phyloP scores from a whole-genome alignment of 2,888 invertebrate species.

The Drosophila ochracea region DNA sequence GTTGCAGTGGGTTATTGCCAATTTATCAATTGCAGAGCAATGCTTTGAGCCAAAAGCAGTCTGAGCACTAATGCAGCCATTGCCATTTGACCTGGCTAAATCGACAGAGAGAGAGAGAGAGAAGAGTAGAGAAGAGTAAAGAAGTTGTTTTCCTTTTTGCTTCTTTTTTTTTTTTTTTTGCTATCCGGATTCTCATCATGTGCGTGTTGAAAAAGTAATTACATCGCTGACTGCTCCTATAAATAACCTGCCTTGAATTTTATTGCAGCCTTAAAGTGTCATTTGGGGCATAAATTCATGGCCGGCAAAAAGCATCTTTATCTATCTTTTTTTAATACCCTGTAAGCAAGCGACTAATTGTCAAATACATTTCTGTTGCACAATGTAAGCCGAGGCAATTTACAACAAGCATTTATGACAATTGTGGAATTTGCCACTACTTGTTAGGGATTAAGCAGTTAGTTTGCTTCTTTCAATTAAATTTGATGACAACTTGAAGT shows the following conservation, averaged over 20 bases:
- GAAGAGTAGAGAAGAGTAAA: no score
- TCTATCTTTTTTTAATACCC: conserved; percentile 22
- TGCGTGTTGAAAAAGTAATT: conserved; percentile 79
- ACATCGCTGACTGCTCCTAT: conserved; percentile 74
- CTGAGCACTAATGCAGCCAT: conserved; percentile 68
- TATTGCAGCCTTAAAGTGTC: conserved; percentile 81
- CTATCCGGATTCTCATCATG: conserved; percentile 41
- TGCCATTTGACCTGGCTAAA: conserved; percentile 61
- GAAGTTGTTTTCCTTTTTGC: background rate
- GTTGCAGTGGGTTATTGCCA: conserved; percentile 51
- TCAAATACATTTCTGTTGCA: background rate
- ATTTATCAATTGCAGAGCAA: conserved; percentile 75
- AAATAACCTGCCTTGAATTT: conserved; percentile 73
- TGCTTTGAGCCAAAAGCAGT: conserved; percentile 54
- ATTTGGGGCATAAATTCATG: conserved; percentile 70
- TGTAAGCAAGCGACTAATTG: conserved; percentile 7
- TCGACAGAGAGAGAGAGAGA: background rate
- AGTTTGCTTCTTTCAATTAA: background rate
- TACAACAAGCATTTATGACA: background rate
- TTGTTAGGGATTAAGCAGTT: background rate
- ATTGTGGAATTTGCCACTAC: background rate
- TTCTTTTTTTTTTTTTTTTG: background rate
- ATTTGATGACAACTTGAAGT: background rate
- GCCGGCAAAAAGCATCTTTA: conserved; percentile 4
- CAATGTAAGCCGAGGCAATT: background rate